Evolutionary conservation across 2,797 vertebrate genomes (phyloP).

Genomic region (Phalloptychus januarius): DNA sequence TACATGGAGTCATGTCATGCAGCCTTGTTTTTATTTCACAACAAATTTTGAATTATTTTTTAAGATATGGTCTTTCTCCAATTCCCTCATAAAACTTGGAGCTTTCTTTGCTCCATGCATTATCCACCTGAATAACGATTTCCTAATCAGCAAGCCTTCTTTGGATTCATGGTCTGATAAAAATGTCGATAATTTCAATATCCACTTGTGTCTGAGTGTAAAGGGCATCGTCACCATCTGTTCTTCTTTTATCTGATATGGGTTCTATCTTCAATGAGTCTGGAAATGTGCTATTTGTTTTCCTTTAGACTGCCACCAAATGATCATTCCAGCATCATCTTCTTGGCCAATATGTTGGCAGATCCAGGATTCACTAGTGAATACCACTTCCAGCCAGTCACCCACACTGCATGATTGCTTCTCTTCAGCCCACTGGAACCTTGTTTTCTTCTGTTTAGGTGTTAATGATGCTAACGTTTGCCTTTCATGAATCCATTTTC

Average conservation of each 20-base stretch:
- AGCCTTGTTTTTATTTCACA: neutral
- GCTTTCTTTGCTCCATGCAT: neutral
- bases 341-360: neutral
- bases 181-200: neutral
- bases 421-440: constrained; percentile 1
- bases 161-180: neutral
- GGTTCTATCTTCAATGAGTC: neutral
- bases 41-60: neutral
- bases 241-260: neutral
- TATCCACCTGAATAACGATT: neutral
- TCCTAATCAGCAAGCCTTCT: neutral
- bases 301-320: neutral
- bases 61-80: neutral
- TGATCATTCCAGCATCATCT: neutral
- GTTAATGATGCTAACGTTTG: constrained; percentile 1
- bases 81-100: neutral
- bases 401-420: neutral
- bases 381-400: constrained; percentile 3
- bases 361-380: neutral
- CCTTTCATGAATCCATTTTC: neutral
- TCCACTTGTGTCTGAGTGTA: neutral
- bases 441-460: constrained; percentile 4
- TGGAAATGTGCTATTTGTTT: constrained; percentile 4
- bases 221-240: neutral
- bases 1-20: neutral